Conservation (phyloP, 2,113 vertebrate genomes). For the Trichechus manatus region DNA sequence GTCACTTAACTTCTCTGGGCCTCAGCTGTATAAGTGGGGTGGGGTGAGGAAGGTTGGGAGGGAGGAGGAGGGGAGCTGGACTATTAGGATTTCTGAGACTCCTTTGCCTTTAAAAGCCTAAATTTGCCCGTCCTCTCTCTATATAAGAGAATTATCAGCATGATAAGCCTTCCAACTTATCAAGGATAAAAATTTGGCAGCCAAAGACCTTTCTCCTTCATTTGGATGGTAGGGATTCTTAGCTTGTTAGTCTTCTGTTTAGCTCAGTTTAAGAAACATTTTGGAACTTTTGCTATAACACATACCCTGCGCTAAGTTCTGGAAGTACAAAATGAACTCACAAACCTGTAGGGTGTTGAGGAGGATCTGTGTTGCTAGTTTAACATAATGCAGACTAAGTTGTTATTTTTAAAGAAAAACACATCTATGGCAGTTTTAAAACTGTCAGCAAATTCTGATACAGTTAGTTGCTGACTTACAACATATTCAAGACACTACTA, state of each 20-base stretch:
- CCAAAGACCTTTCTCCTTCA: not conserved
- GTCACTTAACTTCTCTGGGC: not conserved
- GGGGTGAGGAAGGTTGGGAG: not conserved
- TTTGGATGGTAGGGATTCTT: not conserved
- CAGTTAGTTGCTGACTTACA: not conserved
- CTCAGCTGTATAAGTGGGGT: not conserved
- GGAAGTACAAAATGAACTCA: not conserved
- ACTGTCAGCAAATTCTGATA: not conserved
- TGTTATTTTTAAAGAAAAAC: slow-evolving; percentile 9
- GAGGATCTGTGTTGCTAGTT: not conserved
- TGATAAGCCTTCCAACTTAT: not conserved
- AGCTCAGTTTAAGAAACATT: not conserved
- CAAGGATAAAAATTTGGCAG: not conserved
- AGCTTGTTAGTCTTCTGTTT: not conserved
- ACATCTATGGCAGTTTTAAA: not conserved
- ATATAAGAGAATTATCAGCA: not conserved
- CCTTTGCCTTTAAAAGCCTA: not conserved
- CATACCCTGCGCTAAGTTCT: not conserved
- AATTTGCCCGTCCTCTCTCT: not conserved
- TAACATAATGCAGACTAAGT: not conserved
- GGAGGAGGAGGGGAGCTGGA: not conserved
- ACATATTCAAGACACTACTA: not conserved
- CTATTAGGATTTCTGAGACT: not conserved
- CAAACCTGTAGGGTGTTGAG: not conserved
- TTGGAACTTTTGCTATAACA: not conserved